Conservation (phyloP, 2,113 vertebrate genomes). For the Burhinus bistriatus region DNA sequence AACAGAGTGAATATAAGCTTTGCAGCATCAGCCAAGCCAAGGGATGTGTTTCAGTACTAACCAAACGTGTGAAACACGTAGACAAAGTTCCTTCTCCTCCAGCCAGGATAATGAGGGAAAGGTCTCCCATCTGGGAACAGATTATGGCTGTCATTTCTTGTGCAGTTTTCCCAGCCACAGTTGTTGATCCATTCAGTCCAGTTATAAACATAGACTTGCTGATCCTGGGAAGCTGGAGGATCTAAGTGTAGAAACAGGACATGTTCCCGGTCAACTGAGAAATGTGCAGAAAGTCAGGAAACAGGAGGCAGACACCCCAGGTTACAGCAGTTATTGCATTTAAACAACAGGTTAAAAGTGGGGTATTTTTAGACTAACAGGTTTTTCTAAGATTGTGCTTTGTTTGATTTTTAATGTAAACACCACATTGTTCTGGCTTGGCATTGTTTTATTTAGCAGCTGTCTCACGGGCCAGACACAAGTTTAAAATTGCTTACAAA, state of each 20-base stretch:
- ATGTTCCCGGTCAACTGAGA: neutral
- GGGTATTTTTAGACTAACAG: neutral
- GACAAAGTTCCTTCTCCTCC: slow-evolving; percentile 84
- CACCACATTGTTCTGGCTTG: neutral
- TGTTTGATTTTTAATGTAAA: neutral
- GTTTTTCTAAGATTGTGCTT: neutral
- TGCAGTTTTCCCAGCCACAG: slow-evolving; percentile 75
- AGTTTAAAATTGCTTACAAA: neutral
- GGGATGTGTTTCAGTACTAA: slow-evolving; percentile 54
- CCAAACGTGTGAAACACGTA: slow-evolving; percentile 91
- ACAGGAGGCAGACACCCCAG: neutral
- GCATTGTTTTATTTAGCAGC: neutral
- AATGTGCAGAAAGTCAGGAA: neutral
- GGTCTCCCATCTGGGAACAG: slow-evolving; percentile 88
- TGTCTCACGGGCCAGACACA: neutral
- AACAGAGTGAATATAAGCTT: neutral
- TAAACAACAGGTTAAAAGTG: neutral
- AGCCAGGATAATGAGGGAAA: slow-evolving; percentile 80
- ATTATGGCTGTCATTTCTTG: slow-evolving; percentile 60
- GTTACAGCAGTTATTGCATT: neutral
- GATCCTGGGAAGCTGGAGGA: slow-evolving; percentile 35
- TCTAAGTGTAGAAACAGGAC: neutral
- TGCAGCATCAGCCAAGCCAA: slow-evolving; percentile 40
- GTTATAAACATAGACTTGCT: slow-evolving; percentile 78
- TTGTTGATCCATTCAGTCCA: slow-evolving; percentile 86